Conservation (phyloP, 2,797 vertebrate species). For the Squalus acanthias region DNA sequence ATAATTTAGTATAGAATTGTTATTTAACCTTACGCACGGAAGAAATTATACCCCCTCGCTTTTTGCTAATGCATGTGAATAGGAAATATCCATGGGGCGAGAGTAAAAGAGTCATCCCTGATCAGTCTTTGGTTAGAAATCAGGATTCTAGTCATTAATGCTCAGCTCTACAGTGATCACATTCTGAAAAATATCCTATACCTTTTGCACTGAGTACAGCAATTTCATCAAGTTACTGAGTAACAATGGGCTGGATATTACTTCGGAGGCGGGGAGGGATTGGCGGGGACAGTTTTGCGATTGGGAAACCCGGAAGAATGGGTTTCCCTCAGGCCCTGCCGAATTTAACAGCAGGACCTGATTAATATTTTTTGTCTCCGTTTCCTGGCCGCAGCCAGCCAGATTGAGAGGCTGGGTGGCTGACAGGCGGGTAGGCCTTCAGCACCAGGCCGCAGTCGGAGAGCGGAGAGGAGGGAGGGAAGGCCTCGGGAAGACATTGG, state of each 20-base stretch:
- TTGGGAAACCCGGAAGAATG: background rate
- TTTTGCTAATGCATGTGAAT: background rate
- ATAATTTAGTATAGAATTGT: background rate
- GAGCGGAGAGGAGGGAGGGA: no score
- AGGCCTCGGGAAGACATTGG: no score
- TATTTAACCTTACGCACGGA: background rate
- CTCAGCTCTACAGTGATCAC: background rate
- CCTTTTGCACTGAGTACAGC: background rate
- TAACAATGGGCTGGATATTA: conserved; percentile 54
- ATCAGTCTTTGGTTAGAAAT: background rate
- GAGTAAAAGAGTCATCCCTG: background rate
- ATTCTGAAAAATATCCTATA: background rate
- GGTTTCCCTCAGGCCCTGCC: no score
- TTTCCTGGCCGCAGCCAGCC: background rate
- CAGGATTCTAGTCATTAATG: background rate
- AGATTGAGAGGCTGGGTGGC: background rate
- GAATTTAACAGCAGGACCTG: background rate
- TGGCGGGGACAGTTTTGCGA: background rate
- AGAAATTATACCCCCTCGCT: background rate
- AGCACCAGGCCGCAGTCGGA: background rate
- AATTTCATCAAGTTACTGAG: background rate
- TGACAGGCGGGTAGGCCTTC: background rate
- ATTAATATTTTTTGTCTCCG: no score
- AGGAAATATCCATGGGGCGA: background rate
- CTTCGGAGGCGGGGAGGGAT: conserved; percentile 46